Base-by-base conservation (phyloP, 2,888 invertebrate species). In the Zootermopsis nevadensis region DNA sequence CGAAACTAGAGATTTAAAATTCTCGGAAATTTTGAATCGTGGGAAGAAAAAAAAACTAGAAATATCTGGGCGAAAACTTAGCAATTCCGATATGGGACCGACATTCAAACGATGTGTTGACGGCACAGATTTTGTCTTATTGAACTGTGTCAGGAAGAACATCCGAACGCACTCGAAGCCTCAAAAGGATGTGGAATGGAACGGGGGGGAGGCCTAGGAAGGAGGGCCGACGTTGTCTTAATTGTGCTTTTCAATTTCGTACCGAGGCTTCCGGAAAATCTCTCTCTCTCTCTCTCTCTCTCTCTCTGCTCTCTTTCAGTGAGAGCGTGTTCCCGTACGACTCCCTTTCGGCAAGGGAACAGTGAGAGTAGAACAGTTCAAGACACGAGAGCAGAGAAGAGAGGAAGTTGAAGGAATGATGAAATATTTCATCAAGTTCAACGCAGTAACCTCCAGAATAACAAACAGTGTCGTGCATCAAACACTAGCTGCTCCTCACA, bases 201-300 rank as follows among this genome's bases (percentile, higher is more conserved):
- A n/a, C n/a, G n/a, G 22, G 53, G n/a, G 24, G 69, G 67, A n/a
- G 55, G 33, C 8, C 60, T 10, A 24, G 80, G 60, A 55, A 19
- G 77, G n/a, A 69, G 80, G 67, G n/a, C 48, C 72, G 42, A 66
- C 38, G 24, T 66, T 53, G 55, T 83, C 85, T 84, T 85, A 85
- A 85, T 85, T 85, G 85, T 83, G 85, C 85, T 85, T 85, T 85
- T 85, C 85, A 85, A 84, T 84, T 84, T 82, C 81, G 83, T 76
- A 67, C 77, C 60, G 77, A 27, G 60, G 35, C 42, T 76, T 42
- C 76, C 38, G 76, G 42, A 76, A 76, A 76, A 38, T 42, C 76
- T 42, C 76, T 76, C 60, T 60, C 60, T 60, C 60, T 60, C 60
- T 2, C 60, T 60, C 60, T n/a, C 60, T 60, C 60, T 19, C 24